Evolutionary conservation across 2,113 vertebrate species (phyloP), one percentile per base, ranked within the genome.

Genomic region (Saccopteryx bilineata): DNA sequence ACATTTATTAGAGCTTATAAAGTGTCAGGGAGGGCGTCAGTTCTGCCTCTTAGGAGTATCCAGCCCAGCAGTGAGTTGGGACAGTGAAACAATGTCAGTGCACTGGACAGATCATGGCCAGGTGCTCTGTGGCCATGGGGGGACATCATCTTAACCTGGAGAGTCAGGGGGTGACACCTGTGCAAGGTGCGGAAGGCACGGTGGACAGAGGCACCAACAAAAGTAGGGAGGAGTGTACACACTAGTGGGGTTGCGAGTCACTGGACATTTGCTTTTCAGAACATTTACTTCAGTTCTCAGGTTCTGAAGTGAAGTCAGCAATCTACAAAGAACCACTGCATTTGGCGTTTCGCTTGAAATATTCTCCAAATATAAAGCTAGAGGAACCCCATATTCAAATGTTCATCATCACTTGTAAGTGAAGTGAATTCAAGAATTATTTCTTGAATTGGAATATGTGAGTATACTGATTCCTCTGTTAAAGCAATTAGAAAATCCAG

Each of bases 401-500:
- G 58, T 48, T 87, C 90, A n/a, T 71, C 19, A 21, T 90, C 31
- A 1, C 48, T 81, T 84, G 6, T 69, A 58, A 52, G 39, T 60
- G 15, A 93, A 72, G 52, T 65, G 93, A 39, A 39, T 39, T 39
- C 39, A 39, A 39, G 39, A 39, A 39, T 69, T 75, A 39, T 61
- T 89, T 94, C 52, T 58, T 87, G 58, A 92, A 79, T 24, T 84
- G 50, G 15, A 94, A 61, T 11, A 33, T n/a, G n/a, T 28, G 69
- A 76, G 50, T 17, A 10, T 39, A 61, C 72, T 56, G 39, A 95
- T 81, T 83, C 39, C 60, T 94, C 17, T 65, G 65, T 68, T 68
- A 76, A 89, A 46, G 31, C 61, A 63, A 78, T 83, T 90, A 87
- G 61, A 63, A 92, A 90, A 85, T 79, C 60, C 75, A 76, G 69